Conservation (phyloP, 1,140 invertebrate genomes). For the Drosophila orosa region DNA sequence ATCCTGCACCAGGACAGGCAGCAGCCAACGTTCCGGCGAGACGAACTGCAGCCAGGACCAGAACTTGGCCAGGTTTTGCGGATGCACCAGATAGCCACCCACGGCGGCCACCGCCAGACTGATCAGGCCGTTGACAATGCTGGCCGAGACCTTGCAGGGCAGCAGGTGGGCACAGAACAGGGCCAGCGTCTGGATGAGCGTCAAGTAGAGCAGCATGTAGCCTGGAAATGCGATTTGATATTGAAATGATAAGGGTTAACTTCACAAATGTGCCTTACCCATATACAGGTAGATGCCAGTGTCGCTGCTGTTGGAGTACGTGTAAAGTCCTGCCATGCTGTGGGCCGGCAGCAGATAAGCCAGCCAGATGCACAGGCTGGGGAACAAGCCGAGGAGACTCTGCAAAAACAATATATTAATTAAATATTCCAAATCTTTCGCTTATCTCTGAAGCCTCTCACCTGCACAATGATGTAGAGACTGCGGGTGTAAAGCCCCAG, state of each 20-base stretch:
- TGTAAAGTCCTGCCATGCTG: constrained; percentile 93
- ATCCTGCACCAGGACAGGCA: constrained; percentile 88
- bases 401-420: constrained; percentile 2
- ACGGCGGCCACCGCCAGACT: constrained; percentile 87
- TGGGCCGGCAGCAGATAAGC: constrained; percentile 94
- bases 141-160: constrained; percentile 86
- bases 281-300: constrained; percentile 90
- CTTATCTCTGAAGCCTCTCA: constrained; percentile 5
- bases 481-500: constrained; percentile 92
- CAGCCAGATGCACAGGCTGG: constrained; percentile 88
- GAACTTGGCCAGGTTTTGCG: constrained; percentile 88
- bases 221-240: constrained; percentile 84
- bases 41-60: constrained; percentile 88
- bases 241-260: neutral
- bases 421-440: neutral
- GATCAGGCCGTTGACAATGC: constrained; percentile 87
- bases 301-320: constrained; percentile 87
- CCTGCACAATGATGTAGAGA: constrained; percentile 88
- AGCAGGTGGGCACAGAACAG: constrained; percentile 85
- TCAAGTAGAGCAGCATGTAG: constrained; percentile 91
- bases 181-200: constrained; percentile 89
- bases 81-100: constrained; percentile 90
- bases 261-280: constrained; percentile 84
- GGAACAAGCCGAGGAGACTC: constrained; percentile 78
- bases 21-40: constrained; percentile 91